Percentiles rank a stretch among this genome's conserved stretches.
Evolutionary conservation across 1,140 invertebrate species (phyloP).

Genomic region (Camponotus pennsylvanicus): DNA sequence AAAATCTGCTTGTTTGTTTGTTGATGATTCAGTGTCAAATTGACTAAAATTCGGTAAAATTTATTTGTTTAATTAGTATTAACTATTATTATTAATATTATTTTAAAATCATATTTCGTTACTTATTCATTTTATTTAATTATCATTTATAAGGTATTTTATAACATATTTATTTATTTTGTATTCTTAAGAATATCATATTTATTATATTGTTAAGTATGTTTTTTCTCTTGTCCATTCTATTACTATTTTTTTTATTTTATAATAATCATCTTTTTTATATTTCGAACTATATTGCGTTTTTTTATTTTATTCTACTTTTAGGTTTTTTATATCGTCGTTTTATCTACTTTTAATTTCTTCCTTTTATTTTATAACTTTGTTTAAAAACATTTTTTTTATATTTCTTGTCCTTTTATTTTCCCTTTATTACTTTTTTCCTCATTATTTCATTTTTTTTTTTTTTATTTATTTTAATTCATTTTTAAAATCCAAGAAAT

Average conservation of each 20-base stretch:
- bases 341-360: no score
- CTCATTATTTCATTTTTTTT: not conserved
- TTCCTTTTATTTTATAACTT: not conserved
- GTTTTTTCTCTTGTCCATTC: no score
- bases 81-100: no score
- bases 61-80: not conserved
- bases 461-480: not conserved
- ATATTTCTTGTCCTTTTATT: not conserved
- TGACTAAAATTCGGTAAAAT: not conserved
- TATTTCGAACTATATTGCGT: not conserved
- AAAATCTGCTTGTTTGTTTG: not conserved
- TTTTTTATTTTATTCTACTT: no score
- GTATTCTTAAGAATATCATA: no score
- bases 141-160: no score
- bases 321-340: no score
- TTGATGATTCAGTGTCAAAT: constrained; percentile 2
- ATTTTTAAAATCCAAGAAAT: not conserved
- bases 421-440: not conserved
- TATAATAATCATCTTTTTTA: no score
- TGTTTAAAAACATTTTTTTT: not conserved
- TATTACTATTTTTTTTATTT: not conserved
- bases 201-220: no score
- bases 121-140: no score
- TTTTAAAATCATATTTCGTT: no score
- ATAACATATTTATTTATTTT: no score